A percentile compares a stretch with the other conserved stretches of the same genome.
phyloP scores from a whole-genome alignment of 2,797 vertebrate species.

The Brotogeris chrysoptera region DNA sequence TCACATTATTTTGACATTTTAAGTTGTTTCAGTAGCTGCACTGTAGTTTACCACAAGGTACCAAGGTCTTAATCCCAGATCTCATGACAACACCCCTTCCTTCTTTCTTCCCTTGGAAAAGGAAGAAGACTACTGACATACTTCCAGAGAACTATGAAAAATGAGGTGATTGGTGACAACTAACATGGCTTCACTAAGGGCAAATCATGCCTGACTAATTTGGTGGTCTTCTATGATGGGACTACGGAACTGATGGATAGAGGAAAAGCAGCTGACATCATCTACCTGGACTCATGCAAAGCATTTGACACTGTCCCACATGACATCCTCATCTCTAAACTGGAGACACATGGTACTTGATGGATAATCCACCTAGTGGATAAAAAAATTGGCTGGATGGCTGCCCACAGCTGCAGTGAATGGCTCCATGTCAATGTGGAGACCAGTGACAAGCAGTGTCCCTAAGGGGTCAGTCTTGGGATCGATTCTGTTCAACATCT shows the following conservation, averaged over 20 bases:
- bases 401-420: neutral
- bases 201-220: neutral
- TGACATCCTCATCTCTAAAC: neutral
- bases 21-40: neutral
- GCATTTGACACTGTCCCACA: neutral
- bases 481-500: neutral
- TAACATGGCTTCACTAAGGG: neutral
- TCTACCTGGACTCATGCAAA: neutral
- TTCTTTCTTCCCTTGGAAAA: neutral
- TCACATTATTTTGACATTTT: neutral
- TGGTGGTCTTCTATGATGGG: neutral
- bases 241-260: neutral
- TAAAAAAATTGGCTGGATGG: neutral
- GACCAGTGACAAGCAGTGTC: neutral
- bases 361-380: neutral
- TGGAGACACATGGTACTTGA: neutral
- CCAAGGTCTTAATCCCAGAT: neutral
- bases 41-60: neutral
- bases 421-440: neutral
- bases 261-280: neutral
- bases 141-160: neutral
- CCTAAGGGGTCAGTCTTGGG: neutral
- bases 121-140: neutral
- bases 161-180: neutral
- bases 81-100: neutral